These are phyloP conservation scores for Alexandromys fortis DNA, from an alignment of 2,113 vertebrate genomes.

Conservation along the genomic window DNA sequence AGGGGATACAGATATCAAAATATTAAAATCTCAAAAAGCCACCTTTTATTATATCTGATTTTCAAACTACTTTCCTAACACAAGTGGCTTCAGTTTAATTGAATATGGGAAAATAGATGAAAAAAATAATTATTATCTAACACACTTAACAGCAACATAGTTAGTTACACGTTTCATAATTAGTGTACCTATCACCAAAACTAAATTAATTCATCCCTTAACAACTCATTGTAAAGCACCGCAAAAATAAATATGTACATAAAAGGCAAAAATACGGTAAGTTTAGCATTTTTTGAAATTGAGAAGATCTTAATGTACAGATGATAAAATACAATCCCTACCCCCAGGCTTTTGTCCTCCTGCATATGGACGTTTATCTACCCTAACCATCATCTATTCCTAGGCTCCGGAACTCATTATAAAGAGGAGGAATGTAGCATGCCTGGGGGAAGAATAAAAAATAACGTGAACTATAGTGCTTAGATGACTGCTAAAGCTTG, in stretches of 20 bases:
- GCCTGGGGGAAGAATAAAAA: background rate
- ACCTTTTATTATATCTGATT: constrained; percentile 49
- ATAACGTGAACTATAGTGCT: background rate
- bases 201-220: constrained; percentile 39
- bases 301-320: constrained; percentile 26
- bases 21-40: constrained; percentile 33
- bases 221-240: constrained; percentile 37
- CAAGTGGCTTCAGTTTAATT: constrained; percentile 52
- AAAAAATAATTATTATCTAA: constrained; percentile 50
- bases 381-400: background rate
- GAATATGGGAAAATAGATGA: background rate
- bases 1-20: constrained; percentile 20
- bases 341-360: background rate
- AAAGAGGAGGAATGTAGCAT: background rate
- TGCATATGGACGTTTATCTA: constrained; percentile 4
- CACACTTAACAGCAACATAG: background rate
- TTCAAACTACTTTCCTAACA: constrained; percentile 58
- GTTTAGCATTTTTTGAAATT: constrained; percentile 2
- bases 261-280: constrained; percentile 22
- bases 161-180: background rate
- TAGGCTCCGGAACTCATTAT: constrained; percentile 40
- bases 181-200: constrained; percentile 50
- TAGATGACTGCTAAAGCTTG: constrained; percentile 22
- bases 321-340: constrained; percentile 18
- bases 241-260: constrained; percentile 31